Evolutionary conservation across 2,113 vertebrate genomes (phyloP).

Genomic region (Brachionichthys hirsutus): DNA sequence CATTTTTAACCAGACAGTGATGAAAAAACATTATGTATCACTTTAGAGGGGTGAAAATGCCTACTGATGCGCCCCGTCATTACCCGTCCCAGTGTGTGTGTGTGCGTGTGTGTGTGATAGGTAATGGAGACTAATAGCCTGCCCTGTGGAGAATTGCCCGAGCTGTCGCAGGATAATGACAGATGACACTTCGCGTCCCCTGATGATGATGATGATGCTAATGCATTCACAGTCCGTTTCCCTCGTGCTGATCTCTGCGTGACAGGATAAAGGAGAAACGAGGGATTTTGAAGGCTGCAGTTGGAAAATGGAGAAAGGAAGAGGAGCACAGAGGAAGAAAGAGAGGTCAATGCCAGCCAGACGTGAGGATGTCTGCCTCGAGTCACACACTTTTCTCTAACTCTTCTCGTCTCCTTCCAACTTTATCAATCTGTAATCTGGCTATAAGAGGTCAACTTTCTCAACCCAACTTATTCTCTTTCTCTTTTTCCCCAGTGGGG

Average conservation of each 20-base stretch:
- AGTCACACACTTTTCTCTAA: conserved; percentile 12
- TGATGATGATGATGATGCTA: conserved; percentile 63
- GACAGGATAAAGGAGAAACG: conserved; percentile 30
- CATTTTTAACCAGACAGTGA: conserved; percentile 65
- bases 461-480: conserved; percentile 22
- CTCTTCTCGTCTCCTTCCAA: conserved; percentile 1
- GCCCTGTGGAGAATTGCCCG: conserved; percentile 50
- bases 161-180: conserved; percentile 60
- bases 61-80: conserved; percentile 34
- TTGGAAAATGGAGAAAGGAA: conserved; percentile 12
- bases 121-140: conserved; percentile 63
- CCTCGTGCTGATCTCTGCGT: conserved; percentile 47
- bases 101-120: conserved; percentile 10
- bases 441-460: conserved; percentile 17
- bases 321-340: conserved; percentile 6
- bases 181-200: conserved; percentile 52
- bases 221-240: conserved; percentile 66
- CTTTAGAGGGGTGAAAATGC: conserved; percentile 32
- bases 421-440: conserved; percentile 38
- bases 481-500: conserved; percentile 40
- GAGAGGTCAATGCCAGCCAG: conserved; percentile 53
- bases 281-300: not conserved
- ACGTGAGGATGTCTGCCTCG: conserved; percentile 38
- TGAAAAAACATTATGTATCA: conserved; percentile 56
- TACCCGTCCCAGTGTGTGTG: conserved; percentile 18